Evolutionary conservation across 2,113 vertebrate genomes (phyloP), one percentile per base, ranked within the genome.

Genomic region (Notothenia rossii): DNA sequence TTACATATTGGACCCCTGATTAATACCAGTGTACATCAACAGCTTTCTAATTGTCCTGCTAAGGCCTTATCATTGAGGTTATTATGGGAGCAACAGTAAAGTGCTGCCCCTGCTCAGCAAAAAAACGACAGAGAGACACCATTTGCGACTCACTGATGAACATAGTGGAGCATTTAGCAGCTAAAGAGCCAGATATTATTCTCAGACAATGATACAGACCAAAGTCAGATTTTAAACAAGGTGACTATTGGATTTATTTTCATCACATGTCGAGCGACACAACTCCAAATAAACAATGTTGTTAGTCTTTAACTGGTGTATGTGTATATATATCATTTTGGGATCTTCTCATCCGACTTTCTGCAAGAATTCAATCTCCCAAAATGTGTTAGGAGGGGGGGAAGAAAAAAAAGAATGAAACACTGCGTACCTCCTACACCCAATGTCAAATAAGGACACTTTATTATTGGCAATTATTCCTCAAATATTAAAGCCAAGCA

Each of bases 11-110:
- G 29, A 74, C 25, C 17, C 36, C 53, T 71, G 59, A 70, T 73
- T 45, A 18, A 84, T 63, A 49, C 43, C 22, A 3, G 22, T 10
- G 4, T 22, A 74, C n/a, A 72, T 83, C 66, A 55, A 46, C 76
- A 46, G 62, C 67, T 69, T 76, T 22, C 5, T 78, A 74, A 75
- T 69, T 60, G 49, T 78, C 60, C 18, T 61, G 40, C 65, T 25
- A 0, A 49, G 15, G 36, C 13, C n/a, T 54, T 53, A 54, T 76
- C 63, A 70, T 69, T 64, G 36, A 45, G 29, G 7, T 60, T 65
- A 20, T 76, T 68, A 79, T 40, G 7, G 72, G 60, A 55, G 29
- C 53, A 56, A 62, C 49, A 43, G 18, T 61, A 67, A 72, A 3
- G 1, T 36, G 58, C 29, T 18, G 58, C 58, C 17, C 14, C 58